Conservation (phyloP, 2,113 vertebrate genomes). For the Panurus biarmicus region DNA sequence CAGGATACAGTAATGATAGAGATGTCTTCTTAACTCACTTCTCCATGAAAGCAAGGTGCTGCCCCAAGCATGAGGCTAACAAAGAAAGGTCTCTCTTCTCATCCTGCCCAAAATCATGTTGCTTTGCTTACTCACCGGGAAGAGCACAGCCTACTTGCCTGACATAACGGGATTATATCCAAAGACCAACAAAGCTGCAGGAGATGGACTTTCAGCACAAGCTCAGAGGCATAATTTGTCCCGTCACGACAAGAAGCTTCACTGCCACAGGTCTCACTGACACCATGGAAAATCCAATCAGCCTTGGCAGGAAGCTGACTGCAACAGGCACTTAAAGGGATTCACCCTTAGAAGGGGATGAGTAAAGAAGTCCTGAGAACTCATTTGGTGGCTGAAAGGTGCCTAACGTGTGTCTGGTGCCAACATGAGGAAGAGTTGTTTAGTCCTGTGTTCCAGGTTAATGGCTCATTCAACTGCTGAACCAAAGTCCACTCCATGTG, state of each 20-base stretch:
- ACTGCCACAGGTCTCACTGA: not conserved
- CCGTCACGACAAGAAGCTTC: not conserved
- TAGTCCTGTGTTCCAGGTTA: not conserved
- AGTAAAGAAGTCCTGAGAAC: not conserved
- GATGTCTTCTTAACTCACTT: not conserved
- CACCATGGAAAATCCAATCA: not conserved
- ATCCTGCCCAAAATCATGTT: not conserved
- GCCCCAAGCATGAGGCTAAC: not conserved
- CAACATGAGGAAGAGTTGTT: not conserved
- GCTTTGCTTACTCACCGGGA: not conserved
- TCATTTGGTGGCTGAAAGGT: not conserved
- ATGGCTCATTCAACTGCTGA: not conserved
- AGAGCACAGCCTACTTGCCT: not conserved
- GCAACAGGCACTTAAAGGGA: not conserved
- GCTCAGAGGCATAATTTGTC: not conserved
- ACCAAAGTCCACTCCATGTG: rapidly evolving
- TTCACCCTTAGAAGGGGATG: not conserved
- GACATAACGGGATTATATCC: not conserved
- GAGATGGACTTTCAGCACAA: not conserved
- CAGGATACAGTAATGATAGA: not conserved
- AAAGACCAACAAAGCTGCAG: not conserved
- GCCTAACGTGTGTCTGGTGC: not conserved
- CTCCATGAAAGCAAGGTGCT: not conserved
- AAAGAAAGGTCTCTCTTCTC: not conserved
- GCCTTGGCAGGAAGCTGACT: not conserved